Evolutionary conservation across 2,797 vertebrate genomes (phyloP), one percentile per base, ranked within the genome.

Genomic region (Poecilia gillii): DNA sequence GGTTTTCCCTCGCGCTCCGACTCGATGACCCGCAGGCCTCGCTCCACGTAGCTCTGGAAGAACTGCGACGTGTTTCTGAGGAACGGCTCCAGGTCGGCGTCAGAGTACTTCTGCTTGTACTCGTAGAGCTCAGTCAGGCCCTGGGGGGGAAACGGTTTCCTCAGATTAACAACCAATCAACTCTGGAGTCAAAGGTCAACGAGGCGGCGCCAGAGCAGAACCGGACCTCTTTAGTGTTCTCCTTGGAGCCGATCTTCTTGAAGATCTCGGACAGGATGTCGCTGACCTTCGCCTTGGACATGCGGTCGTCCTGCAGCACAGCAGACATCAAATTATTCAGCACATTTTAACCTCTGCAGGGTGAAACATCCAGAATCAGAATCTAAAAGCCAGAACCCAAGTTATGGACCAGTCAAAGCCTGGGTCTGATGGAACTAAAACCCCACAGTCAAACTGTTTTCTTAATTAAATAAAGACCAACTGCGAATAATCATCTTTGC

Each of bases 221-320:
- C 31, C 1, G 20, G 31, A 98, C 99, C 97, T 99, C 98, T 90
- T 99, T 99, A 4, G 98, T 99, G 88, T 99, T 99, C 89, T 99
- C 99, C 94, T 99, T 99, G 81, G 98, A 99, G 72, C 99, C 98
- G 68, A 99, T 99, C 94, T 99, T 99, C 95, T 99, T 99, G 92
- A 99, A 99, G 92, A 99, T 99, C 89, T 99, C 99, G 36, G 98
- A 97, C 89, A 99, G 96, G 88, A 99, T 97, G 91, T 99, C 98
- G 3, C 97, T 99, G 83, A 98, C 98, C 94, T 99, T 99, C 33
- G 97, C 97, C 91, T 99, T 99, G 0, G 97, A 97, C 93, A 97
- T 96, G 66, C 98, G 97, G 79, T 99, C 98, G 49, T 99, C 98
- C 98, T 99, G 78, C 0, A 73, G 31, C 12, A 3, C 14, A 43